Evolutionary conservation across 35 echinoderm and acorn worm genomes (phyloP).

Genomic region (Diadema setosum): DNA sequence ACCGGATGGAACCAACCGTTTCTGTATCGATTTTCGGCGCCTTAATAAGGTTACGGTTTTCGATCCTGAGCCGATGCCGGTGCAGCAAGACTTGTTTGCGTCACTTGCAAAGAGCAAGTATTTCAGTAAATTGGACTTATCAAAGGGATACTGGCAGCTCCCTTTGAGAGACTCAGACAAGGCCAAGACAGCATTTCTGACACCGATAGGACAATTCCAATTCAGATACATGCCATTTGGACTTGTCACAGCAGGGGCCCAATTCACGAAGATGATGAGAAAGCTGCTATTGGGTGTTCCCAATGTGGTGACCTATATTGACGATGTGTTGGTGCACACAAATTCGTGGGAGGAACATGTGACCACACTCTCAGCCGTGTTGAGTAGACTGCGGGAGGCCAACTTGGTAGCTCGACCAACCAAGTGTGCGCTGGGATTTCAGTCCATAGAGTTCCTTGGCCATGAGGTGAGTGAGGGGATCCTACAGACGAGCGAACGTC

Average conservation of each 20-base stretch:
- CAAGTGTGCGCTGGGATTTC: conserved; percentile 11
- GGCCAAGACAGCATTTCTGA: conserved; percentile 48
- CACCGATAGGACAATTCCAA: conserved; percentile 22
- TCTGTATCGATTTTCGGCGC: too few relatives aligned
- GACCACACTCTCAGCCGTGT: background rate
- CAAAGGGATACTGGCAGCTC: conserved; percentile 66
- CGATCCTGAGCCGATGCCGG: conserved; percentile 23
- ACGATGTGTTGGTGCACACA: conserved; percentile 38
- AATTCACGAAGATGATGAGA: conserved; percentile 37
- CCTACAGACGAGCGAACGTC: background rate
- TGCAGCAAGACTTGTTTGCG: background rate
- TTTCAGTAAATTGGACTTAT: conserved; percentile 47
- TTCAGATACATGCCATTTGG: conserved; percentile 46
- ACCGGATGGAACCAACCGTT: background rate
- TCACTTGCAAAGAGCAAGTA: background rate
- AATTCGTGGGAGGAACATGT: conserved; percentile 39
- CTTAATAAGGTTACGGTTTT: too few relatives aligned
- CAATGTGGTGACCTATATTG: conserved; percentile 39
- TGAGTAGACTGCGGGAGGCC: too few relatives aligned
- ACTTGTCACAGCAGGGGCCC: conserved; percentile 31
- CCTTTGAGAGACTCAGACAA: conserved; percentile 9
- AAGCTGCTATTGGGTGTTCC: too few relatives aligned
- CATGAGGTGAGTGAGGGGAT: background rate
- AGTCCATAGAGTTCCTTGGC: background rate
- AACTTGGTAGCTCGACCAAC: background rate